Conservation (phyloP, 2,113 vertebrate species). For the Cygnus buccinator region DNA sequence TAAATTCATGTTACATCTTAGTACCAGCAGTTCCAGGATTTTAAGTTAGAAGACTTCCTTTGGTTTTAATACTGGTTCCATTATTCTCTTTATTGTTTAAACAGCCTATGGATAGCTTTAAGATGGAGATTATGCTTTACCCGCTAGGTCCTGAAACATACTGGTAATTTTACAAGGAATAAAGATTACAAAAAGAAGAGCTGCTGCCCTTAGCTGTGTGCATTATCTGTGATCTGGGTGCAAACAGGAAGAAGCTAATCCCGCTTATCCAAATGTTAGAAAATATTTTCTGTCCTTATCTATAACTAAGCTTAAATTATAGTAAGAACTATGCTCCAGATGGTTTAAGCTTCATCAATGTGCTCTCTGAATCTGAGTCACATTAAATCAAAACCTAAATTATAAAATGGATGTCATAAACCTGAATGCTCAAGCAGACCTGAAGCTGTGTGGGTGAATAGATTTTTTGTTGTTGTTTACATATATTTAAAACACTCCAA, state of each 20-base stretch:
- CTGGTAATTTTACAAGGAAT: neutral
- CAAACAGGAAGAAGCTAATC: neutral
- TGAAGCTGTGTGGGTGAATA: neutral
- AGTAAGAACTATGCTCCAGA: slow-evolving; percentile 2
- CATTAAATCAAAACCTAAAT: slow-evolving; percentile 10
- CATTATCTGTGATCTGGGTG: neutral
- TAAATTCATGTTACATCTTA: neutral
- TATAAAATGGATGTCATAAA: neutral
- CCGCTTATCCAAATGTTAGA: neutral
- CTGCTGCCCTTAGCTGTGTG: neutral
- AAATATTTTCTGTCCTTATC: slow-evolving; percentile 1
- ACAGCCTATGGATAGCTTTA: neutral
- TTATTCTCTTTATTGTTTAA: neutral
- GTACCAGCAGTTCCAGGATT: neutral
- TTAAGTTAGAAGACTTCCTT: neutral
- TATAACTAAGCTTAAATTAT: neutral
- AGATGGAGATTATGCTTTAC: neutral
- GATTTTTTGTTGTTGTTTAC: neutral
- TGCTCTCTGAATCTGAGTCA: slow-evolving; percentile 1
- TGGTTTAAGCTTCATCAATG: neutral
- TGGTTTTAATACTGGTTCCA: neutral
- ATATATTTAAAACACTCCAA: neutral
- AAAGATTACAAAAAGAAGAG: neutral
- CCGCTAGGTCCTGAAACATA: neutral
- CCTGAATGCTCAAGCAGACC: neutral